Percentiles rank a stretch among this genome's conserved stretches.
Evolutionary conservation across 2,797 vertebrate genomes (phyloP).

Genomic region (Myioborus miniatus): DNA sequence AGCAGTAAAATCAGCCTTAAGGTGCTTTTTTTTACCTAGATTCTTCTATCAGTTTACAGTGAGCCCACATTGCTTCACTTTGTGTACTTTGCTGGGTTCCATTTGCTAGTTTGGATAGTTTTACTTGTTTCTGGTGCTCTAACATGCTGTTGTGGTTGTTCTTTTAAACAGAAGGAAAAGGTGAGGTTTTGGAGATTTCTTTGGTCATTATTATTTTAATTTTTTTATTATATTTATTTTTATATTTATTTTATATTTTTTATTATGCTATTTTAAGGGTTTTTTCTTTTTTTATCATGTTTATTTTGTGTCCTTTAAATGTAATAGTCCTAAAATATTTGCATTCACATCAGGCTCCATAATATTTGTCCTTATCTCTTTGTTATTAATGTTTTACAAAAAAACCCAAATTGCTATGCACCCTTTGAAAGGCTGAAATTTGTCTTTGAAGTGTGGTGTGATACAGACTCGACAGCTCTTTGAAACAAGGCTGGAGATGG

Average conservation of each 20-base stretch:
- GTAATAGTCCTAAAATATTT: background rate
- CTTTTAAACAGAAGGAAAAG: background rate
- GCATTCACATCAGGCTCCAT: background rate
- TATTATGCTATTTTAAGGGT: background rate
- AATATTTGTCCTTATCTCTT: background rate
- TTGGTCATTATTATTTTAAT: background rate
- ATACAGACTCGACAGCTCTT: background rate
- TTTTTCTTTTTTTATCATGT: background rate
- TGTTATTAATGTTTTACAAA: background rate
- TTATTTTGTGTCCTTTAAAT: background rate
- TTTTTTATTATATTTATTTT: too few relatives aligned
- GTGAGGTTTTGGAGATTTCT: rapidly evolving
- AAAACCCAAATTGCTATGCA: background rate
- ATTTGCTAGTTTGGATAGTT: background rate
- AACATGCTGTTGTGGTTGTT: background rate
- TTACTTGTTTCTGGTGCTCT: background rate
- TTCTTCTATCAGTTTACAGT: background rate
- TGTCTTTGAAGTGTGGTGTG: background rate
- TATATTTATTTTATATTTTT: background rate
- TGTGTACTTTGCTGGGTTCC: background rate
- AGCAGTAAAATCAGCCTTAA: background rate
- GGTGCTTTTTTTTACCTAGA: background rate
- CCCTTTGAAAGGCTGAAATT: background rate
- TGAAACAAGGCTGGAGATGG: background rate
- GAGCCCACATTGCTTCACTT: background rate